phyloP scores from a whole-genome alignment of 2,797 vertebrate genomes.

The Alcedo quadribrachys region DNA sequence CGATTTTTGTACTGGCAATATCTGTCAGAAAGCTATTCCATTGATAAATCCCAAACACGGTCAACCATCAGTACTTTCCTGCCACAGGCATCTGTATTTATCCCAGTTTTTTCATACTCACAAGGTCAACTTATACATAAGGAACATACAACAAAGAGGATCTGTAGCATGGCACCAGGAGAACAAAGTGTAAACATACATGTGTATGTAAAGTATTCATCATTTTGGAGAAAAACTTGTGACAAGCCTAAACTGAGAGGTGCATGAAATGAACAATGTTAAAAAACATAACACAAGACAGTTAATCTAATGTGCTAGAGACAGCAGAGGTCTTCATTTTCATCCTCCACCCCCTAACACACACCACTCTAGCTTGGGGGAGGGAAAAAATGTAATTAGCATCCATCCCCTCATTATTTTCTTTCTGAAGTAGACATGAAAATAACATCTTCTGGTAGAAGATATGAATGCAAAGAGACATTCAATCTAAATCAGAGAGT shows the following conservation, averaged over 20 bases:
- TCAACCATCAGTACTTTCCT: not conserved
- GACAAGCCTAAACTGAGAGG: not conserved
- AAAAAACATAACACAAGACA: not conserved
- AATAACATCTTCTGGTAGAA: not conserved
- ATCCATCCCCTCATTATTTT: not conserved
- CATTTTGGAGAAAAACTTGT: not conserved
- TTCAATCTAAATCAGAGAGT: not conserved
- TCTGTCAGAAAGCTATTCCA: not conserved
- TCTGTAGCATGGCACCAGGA: not conserved
- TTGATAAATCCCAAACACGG: not conserved
- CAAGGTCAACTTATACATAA: not conserved
- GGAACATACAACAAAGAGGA: not conserved
- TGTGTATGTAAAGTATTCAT: not conserved
- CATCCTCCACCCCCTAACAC: not conserved
- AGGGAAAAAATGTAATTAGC: fast-evolving
- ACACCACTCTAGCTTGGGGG: not conserved
- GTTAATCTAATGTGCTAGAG: not conserved
- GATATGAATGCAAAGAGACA: not conserved
- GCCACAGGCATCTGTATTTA: not conserved
- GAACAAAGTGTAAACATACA: not conserved
- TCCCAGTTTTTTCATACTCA: not conserved
- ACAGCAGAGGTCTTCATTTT: not conserved
- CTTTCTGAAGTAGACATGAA: not conserved
- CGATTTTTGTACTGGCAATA: not conserved
- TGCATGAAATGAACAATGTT: not conserved